Base-by-base conservation (phyloP, 2,888 invertebrate species). In the Andrena bucephala region DNA sequence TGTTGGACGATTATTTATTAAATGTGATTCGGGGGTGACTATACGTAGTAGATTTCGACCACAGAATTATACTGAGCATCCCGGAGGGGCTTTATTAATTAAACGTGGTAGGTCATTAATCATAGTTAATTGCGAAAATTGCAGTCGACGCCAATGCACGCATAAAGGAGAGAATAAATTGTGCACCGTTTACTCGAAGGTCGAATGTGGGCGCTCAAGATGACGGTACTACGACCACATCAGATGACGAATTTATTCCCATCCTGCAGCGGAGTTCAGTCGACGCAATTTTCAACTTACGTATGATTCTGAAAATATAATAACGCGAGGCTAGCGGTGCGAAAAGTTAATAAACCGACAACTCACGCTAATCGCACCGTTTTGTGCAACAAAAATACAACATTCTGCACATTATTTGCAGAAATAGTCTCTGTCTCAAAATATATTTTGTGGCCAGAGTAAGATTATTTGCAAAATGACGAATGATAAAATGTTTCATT, bases 141-240 rank as follows among this genome's bases (percentile, higher is more conserved):
- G 8, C 13, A 20, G 7, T 16, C 24, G 52, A 68, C 72, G 67
- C 71, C 54, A 63, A 62, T 79, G 80, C 63, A 42, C 29, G 57
- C 54, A 13, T 36, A 52, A 57, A 50, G 50, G 59, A 20, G 62
- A 36, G 81, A 81, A 82, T 50, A 50, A 71, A 82, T 81, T 77
- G 68, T 73, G 69, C 83, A 57, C 42, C 67, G 79, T 70, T 27
- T 63, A 24, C 71, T n/a, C 77, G 83, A 83, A 82, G 83, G 77
- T 83, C 71, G 33, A 27, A 66, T 77, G 83, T 83, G 73, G 83
- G 83, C 83, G 82, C 52, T 20, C 16, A 62, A 52, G 77, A 83
- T 77, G 83, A 82, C 72, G 77, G 52, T 57, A 24, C 70, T 36
- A 29, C 70, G 48, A 20, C 42, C 62, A 68, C 63, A 69, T 36